phyloP scores from a whole-genome alignment of 2,888 invertebrate species.

The Calliphora vomitoria region DNA sequence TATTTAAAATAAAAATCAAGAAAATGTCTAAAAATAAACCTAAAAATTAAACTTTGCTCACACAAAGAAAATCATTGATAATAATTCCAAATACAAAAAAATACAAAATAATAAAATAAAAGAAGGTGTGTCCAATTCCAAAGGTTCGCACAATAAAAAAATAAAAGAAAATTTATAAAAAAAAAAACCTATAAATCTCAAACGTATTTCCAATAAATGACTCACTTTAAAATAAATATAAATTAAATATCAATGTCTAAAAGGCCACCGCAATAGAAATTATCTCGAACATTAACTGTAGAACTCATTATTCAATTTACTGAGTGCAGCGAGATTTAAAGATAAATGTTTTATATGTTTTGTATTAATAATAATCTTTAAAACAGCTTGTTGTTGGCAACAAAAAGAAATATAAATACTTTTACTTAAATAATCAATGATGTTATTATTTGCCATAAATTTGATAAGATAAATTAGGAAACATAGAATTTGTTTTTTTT shows the following conservation, averaged over 20 bases:
- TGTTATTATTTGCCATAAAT: slow-evolving; percentile 30
- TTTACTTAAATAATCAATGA: slow-evolving; percentile 23
- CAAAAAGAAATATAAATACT: too few relatives aligned
- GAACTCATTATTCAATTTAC: neutral
- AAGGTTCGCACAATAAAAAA: neutral
- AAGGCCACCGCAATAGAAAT: neutral
- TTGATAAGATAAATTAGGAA: slow-evolving; percentile 60
- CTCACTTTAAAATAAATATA: neutral
- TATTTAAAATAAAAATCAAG: neutral
- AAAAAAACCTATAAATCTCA: neutral
- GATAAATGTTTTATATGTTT: neutral
- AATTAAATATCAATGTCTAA: too few relatives aligned
- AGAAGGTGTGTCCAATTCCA: slow-evolving; percentile 35
- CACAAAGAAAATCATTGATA: neutral
- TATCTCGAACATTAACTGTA: neutral
- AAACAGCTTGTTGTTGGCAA: neutral
- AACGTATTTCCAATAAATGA: slow-evolving; percentile 4
- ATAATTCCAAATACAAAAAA: neutral
- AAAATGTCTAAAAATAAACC: neutral
- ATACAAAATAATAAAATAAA: neutral
- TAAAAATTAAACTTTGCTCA: neutral
- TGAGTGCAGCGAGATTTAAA: neutral
- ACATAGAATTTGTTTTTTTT: neutral
- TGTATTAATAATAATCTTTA: neutral
- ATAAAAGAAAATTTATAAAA: neutral